Percentiles rank a stretch among this genome's conserved stretches.
Conservation (phyloP, 2,113 vertebrate genomes). For the Psophia crepitans region DNA sequence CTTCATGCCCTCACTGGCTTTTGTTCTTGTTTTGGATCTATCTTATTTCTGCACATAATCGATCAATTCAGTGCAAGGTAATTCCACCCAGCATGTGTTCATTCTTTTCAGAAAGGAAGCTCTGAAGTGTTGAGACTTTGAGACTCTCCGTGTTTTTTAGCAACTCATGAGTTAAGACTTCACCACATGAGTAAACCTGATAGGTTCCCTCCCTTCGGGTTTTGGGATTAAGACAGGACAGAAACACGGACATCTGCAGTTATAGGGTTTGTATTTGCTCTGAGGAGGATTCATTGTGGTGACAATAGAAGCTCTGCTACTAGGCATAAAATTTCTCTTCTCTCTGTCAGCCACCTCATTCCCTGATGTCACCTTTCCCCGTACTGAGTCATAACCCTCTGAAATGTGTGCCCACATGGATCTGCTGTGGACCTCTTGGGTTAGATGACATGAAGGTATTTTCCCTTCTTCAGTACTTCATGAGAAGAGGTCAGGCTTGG, state of each 20-base stretch:
- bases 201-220: not conserved
- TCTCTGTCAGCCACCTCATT: not conserved
- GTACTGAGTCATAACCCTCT: not conserved
- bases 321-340: not conserved
- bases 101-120: not conserved
- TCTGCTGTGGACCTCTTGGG: not conserved
- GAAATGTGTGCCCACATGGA: not conserved
- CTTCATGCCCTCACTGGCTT: fast-evolving
- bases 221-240: not conserved
- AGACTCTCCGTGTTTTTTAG: not conserved
- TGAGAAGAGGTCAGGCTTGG: not conserved
- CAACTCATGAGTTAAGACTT: not conserved
- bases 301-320: not conserved
- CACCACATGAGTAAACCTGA: not conserved
- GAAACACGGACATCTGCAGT: not conserved
- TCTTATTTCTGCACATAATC: not conserved
- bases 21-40: not conserved
- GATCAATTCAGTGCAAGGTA: not conserved
- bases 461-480: not conserved
- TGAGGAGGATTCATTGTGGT: not conserved
- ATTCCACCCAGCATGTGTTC: not conserved
- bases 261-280: not conserved
- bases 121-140: not conserved
- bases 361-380: not conserved
- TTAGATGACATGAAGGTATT: not conserved